phyloP scores from a whole-genome alignment of 2,113 vertebrate genomes.

The Calidris pygmaea region DNA sequence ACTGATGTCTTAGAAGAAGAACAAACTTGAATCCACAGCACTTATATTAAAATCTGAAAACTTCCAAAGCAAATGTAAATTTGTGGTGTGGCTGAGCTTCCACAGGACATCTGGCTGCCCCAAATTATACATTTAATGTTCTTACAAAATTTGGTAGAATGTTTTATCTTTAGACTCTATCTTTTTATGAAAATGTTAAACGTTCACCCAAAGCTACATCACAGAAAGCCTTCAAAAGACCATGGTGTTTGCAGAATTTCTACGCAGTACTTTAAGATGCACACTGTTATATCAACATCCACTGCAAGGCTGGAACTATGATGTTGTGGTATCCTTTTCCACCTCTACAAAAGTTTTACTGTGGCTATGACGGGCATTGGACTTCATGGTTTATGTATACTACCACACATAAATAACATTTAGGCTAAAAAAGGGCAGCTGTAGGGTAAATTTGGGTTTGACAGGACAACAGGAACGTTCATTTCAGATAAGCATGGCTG shows the following conservation, averaged over 20 bases:
- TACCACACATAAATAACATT: background rate
- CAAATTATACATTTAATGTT: background rate
- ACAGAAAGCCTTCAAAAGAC: background rate
- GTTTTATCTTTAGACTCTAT: background rate
- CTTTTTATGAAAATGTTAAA: background rate
- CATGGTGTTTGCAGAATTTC: background rate
- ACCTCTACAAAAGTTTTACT: background rate
- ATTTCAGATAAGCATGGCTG: background rate
- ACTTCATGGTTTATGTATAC: background rate
- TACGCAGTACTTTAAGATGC: background rate
- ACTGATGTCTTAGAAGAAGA: background rate
- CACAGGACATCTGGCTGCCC: background rate
- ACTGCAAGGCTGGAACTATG: background rate
- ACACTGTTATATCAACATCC: background rate
- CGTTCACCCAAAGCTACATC: background rate
- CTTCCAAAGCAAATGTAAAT: background rate
- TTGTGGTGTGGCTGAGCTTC: background rate
- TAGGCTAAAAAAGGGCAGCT: background rate
- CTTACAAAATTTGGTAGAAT: background rate
- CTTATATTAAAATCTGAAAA: background rate
- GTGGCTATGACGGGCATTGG: background rate
- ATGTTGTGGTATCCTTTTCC: background rate
- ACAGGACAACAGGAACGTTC: background rate
- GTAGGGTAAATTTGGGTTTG: slow-evolving; percentile 6
- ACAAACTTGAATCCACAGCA: background rate